Percentiles rank a stretch among this genome's conserved stretches.
Conservation (phyloP, 2,797 vertebrate genomes). For the Acanthurus tractus region DNA sequence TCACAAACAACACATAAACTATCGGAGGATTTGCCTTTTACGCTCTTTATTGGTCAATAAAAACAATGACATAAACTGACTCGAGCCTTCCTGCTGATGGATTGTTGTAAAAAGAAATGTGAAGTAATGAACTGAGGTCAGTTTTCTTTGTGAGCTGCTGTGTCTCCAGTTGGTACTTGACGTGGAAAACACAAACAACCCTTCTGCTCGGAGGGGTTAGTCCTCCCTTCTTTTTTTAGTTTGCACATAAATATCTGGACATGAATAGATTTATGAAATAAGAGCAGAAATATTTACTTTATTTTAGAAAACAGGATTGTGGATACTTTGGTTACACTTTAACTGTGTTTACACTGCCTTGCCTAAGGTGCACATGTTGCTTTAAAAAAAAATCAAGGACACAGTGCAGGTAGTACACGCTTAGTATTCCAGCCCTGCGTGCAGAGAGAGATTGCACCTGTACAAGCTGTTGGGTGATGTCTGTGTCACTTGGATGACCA, state of each 20-base stretch:
- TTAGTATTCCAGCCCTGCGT: conserved; percentile 77
- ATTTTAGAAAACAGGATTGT: too few relatives aligned
- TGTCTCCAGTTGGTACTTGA: conserved; percentile 25
- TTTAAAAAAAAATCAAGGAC: conserved; percentile 63
- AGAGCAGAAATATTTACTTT: not conserved
- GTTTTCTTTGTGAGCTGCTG: conserved; percentile 9
- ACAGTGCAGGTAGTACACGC: conserved; percentile 38
- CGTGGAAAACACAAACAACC: conserved; percentile 20
- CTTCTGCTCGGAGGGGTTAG: not conserved
- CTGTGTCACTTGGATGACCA: conserved; percentile 81
- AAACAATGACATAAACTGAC: conserved; percentile 23
- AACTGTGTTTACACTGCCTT: conserved; percentile 8
- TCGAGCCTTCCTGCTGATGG: conserved; percentile 25
- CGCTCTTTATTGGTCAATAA: conserved; percentile 45
- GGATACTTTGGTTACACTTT: not conserved
- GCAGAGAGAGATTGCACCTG: conserved; percentile 75
- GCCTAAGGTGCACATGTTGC: conserved; percentile 4
- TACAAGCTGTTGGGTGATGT: conserved; percentile 75
- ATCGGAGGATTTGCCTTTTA: conserved; percentile 41
- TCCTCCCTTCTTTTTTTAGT: not conserved
- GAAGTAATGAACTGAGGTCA: conserved; percentile 23
- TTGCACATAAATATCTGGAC: conserved; percentile 34
- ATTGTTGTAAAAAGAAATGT: conserved; percentile 24
- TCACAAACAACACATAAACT: conserved; percentile 53
- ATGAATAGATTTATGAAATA: conserved; percentile 21